Conservation (phyloP, 2,888 invertebrate species). For the Polydesmus complanatus region DNA sequence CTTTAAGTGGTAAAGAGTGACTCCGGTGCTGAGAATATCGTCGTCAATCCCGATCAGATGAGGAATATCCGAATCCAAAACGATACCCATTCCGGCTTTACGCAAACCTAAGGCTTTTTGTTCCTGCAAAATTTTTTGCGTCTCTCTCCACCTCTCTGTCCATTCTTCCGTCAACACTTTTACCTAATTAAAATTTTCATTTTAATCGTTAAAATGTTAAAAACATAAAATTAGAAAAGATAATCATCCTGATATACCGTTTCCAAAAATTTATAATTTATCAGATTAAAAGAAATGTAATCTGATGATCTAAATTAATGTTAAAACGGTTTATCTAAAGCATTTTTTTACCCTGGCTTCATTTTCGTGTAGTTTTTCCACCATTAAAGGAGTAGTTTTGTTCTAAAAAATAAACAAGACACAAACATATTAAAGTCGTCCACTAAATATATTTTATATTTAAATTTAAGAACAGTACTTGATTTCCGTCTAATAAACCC, state of each 20-base stretch:
- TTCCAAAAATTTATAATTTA: too few species aligned
- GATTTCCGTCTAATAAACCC: slow-evolving; percentile 45
- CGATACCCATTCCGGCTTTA: slow-evolving; percentile 70
- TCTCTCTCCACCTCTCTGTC: slow-evolving; percentile 73
- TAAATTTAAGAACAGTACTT: slow-evolving; percentile 2
- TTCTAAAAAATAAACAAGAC: slow-evolving; percentile 32
- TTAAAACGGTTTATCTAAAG: too few species aligned
- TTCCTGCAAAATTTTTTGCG: slow-evolving; percentile 73
- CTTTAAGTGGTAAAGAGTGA: slow-evolving; percentile 78
- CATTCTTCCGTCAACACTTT: slow-evolving; percentile 72
- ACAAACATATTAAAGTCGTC: slow-evolving; percentile 27
- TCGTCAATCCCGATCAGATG: slow-evolving; percentile 86
- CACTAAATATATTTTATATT: background rate
- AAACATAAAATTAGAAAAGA: background rate
- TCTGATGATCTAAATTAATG: too few species aligned
- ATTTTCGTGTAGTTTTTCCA: slow-evolving; percentile 74
- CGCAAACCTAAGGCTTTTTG: slow-evolving; percentile 72
- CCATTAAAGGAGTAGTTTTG: slow-evolving; percentile 39
- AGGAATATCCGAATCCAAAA: slow-evolving; percentile 77
- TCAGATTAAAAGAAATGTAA: too few species aligned
- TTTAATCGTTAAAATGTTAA: background rate
- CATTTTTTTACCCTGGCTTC: slow-evolving; percentile 72
- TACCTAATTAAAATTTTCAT: slow-evolving; percentile 33
- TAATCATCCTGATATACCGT: too few species aligned
- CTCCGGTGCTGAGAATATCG: slow-evolving; percentile 75